These are phyloP conservation scores for Sterrhoptilus dennistouni DNA, from an alignment of 2,113 vertebrate species.

Conservation along the genomic window DNA sequence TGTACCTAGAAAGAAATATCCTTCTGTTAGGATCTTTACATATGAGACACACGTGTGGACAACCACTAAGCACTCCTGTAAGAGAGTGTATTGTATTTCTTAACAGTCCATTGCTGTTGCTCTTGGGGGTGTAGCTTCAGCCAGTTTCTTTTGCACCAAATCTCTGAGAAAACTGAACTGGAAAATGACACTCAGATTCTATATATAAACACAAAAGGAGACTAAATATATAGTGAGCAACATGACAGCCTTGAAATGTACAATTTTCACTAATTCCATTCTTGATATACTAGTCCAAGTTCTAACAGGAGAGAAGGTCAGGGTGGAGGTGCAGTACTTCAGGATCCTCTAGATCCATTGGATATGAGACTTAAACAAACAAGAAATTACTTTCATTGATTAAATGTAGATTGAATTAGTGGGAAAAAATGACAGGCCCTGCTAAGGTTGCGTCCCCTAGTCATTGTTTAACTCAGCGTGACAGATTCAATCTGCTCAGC, in stretches of 20 bases:
- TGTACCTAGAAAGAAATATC: slow-evolving; percentile 62
- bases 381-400: slow-evolving; percentile 89
- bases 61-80: neutral
- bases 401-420: slow-evolving; percentile 89
- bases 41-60: slow-evolving; percentile 2
- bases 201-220: neutral
- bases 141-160: neutral
- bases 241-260: neutral
- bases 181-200: neutral
- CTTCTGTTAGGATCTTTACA: slow-evolving; percentile 3
- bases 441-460: slow-evolving; percentile 80
- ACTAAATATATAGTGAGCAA: neutral
- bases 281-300: slow-evolving; percentile 39
- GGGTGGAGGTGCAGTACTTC: slow-evolving; percentile 64
- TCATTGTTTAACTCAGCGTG: slow-evolving; percentile 87
- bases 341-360: slow-evolving; percentile 69
- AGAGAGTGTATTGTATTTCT: neutral
- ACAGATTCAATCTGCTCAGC: slow-evolving; percentile 89
- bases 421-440: slow-evolving; percentile 77
- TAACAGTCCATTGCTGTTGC: neutral
- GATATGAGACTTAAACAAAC: slow-evolving; percentile 85
- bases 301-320: slow-evolving; percentile 62
- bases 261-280: slow-evolving; percentile 26
- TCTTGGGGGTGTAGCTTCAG: neutral
- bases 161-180: neutral